These are phyloP conservation scores for Archivesica marissinica DNA, from an alignment of 1,140 invertebrate genomes.

Conservation along the genomic window DNA sequence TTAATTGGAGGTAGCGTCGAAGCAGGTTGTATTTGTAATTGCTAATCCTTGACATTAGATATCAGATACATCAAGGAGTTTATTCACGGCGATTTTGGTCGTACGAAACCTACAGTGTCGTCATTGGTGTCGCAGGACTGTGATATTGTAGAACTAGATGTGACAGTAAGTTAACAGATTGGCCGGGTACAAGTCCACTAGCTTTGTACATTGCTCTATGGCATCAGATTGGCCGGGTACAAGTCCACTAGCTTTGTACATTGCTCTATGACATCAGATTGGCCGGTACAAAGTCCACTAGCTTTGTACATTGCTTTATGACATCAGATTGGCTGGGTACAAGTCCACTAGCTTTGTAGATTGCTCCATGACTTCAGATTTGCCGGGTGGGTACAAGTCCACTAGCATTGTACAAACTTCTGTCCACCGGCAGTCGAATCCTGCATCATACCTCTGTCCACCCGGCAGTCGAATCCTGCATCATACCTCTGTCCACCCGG, in stretches of 20 bases:
- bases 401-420: too few species aligned
- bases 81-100: slow-evolving; percentile 96
- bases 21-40: too few species aligned
- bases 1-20: too few species aligned
- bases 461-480: too few species aligned
- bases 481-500: too few species aligned
- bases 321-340: background rate
- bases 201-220: background rate
- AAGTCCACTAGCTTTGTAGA: background rate
- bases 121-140: slow-evolving; percentile 86
- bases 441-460: too few species aligned
- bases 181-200: background rate
- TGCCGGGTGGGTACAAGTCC: too few species aligned
- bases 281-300: background rate
- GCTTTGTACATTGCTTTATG: background rate
- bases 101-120: slow-evolving; percentile 91
- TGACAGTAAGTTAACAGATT: slow-evolving; percentile 85
- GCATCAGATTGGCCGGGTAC: background rate
- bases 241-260: background rate
- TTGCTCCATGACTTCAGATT: too few species aligned
- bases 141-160: slow-evolving; percentile 89
- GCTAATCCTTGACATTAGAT: slow-evolving; percentile 10
- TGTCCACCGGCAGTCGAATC: too few species aligned
- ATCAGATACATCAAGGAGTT: slow-evolving; percentile 96
- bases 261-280: background rate